These are phyloP conservation scores for Marasmarcha lunaedactyla DNA, from an alignment of 2,888 invertebrate genomes.

Conservation along the genomic window DNA sequence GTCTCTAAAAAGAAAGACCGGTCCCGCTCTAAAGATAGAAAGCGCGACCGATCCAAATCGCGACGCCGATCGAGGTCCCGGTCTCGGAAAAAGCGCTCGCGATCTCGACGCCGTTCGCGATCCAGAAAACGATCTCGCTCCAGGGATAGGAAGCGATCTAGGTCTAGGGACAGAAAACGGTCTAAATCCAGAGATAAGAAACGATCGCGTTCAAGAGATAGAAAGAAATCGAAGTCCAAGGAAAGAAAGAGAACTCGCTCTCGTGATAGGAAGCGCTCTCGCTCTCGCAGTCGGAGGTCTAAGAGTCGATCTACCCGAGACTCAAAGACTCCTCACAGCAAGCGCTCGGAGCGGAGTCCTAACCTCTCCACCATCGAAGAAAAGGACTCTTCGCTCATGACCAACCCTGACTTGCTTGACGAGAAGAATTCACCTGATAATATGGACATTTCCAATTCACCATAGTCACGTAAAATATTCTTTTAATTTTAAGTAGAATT, in stretches of 20 bases:
- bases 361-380: conserved; percentile 28
- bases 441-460: conserved; percentile 86
- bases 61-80: conserved; percentile 73
- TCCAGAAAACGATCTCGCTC: conserved; percentile 55
- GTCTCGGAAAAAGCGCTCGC: conserved; percentile 55
- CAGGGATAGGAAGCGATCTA: conserved; percentile 68
- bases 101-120: conserved; percentile 47
- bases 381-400: conserved; percentile 15
- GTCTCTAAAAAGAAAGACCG: conserved; percentile 50
- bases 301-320: conserved; percentile 51
- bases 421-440: conserved; percentile 76
- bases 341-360: conserved; percentile 46
- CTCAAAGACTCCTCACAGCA: conserved; percentile 49
- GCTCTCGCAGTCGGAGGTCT: conserved; percentile 48
- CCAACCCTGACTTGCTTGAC: conserved; percentile 36
- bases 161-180: conserved; percentile 71
- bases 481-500: neutral
- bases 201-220: conserved; percentile 54
- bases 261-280: conserved; percentile 53
- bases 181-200: conserved; percentile 64
- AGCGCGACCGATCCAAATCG: conserved; percentile 67
- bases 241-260: conserved; percentile 55
- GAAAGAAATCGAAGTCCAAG: conserved; percentile 57
- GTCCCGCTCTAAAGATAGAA: conserved; percentile 53
- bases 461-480: conserved; percentile 40